These are phyloP conservation scores for Pleuronectes platessa DNA, from an alignment of 2,113 vertebrate genomes.

Conservation along the genomic window DNA sequence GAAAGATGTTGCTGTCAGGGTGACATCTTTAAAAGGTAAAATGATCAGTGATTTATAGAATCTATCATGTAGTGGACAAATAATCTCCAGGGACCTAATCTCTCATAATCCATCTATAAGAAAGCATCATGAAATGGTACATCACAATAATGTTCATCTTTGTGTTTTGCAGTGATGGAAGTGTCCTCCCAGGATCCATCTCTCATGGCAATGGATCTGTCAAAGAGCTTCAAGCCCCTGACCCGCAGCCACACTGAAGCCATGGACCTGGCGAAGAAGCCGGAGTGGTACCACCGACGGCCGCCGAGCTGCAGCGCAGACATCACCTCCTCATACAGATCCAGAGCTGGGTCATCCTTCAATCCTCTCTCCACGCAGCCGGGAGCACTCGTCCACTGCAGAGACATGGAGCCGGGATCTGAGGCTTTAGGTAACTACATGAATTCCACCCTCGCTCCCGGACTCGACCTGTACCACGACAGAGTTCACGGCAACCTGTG, in stretches of 20 bases:
- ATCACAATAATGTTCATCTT: background rate
- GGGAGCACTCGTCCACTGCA: conserved; percentile 33
- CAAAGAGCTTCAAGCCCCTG: conserved; percentile 65
- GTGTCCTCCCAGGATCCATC: conserved; percentile 67
- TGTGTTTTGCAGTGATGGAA: conserved; percentile 70
- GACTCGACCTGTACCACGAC: conserved; percentile 60
- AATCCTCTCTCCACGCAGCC: conserved; percentile 12
- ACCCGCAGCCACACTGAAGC: conserved; percentile 55
- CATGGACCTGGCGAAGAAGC: conserved; percentile 73
- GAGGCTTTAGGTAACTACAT: conserved; percentile 60
- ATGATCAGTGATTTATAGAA: background rate
- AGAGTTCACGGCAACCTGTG: conserved; percentile 59
- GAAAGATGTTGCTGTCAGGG: no score
- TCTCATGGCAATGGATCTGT: conserved; percentile 76
- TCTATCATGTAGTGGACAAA: background rate
- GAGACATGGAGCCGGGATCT: conserved; percentile 44
- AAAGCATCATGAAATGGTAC: background rate
- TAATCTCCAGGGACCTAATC: no score
- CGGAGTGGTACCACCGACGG: conserved; percentile 72
- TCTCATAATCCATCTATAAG: no score
- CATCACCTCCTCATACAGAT: conserved; percentile 46
- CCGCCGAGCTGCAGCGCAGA: conserved; percentile 55
- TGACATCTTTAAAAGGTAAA: background rate
- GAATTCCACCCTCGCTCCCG: conserved; percentile 32
- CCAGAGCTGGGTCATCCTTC: conserved; percentile 54